These are phyloP conservation scores for Merluccius polli DNA, from an alignment of 2,797 vertebrate species.

Conservation along the genomic window DNA sequence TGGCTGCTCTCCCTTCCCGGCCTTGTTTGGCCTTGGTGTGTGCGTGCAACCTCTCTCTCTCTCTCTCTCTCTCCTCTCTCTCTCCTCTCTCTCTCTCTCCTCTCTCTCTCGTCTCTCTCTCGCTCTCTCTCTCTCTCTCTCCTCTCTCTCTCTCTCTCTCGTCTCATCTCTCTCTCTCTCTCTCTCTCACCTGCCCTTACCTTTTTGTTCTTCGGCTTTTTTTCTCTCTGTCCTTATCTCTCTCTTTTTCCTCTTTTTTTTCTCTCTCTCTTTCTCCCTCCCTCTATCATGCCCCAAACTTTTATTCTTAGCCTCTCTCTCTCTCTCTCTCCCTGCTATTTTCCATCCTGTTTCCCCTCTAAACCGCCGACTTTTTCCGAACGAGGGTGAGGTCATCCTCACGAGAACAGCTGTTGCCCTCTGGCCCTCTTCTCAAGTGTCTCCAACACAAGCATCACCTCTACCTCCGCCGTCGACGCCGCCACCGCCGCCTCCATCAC, in stretches of 20 bases:
- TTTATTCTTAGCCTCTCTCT: too few species aligned
- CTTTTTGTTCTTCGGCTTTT: too few species aligned
- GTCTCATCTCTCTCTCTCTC: neutral
- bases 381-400: constrained; percentile 58
- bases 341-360: neutral
- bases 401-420: constrained; percentile 55
- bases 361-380: constrained; percentile 7
- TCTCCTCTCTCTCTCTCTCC: too few species aligned
- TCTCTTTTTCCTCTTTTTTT: too few species aligned
- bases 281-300: too few species aligned
- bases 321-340: too few species aligned
- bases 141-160: neutral
- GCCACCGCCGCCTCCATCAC: too few species aligned
- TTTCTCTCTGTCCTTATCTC: too few species aligned
- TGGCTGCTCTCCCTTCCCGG: constrained; percentile 40
- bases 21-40: constrained; percentile 26
- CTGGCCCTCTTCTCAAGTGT: constrained; percentile 32
- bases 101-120: too few species aligned
- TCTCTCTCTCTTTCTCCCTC: too few species aligned
- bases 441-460: too few species aligned
- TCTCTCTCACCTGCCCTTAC: constrained; percentile 6
- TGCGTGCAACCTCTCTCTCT: constrained; percentile 10
- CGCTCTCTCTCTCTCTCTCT: constrained; percentile 1
- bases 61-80: constrained; percentile 1
- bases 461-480: too few species aligned